Evolutionary conservation across 2,888 invertebrate species (phyloP), one percentile per base, ranked within the genome.

Genomic region (Agriopis aurantiaria): DNA sequence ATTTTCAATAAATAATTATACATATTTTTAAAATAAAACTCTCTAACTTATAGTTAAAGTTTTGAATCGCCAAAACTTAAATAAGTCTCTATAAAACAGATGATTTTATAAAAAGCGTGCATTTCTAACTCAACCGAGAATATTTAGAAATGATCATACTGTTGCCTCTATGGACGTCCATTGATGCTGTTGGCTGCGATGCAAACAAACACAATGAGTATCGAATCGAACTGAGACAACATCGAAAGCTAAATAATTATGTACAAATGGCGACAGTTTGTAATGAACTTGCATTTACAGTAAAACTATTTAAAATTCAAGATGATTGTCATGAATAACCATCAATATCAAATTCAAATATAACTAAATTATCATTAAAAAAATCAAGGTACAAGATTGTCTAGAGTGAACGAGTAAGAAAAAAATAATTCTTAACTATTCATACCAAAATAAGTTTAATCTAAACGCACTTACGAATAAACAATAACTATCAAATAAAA

Each of bases 1-100:
- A 84, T 85, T 87, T 83, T 86, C 53, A 92, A 93, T 92, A 92
- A 93, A 93, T 93, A 92, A 83, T 88, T 68, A 65, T 33, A 23
- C 17, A 23, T 66, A 64, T 45, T 61, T 68, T 81, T 84, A 84
- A 85, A 87, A 84, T 75, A 80, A 80, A 91, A 89, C 88, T 87
- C 89, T 91, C 89, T 92, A 94, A 94, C 94, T 94, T 93, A 94
- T 93, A 93, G 92, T 93, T 92, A 93, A 91, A 93, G 94, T 94
- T 94, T 94, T 94, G 93, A 89, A 89, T 88, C 76, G 87, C 87
- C 93, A 94, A 94, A 94, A 94, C 94, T 90, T 91, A 93, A 93
- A 94, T 93, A 94, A 94, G 94, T 92, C 85, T 82, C 84, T 88
- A 88, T 84, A 87, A 88, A 90, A 89, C 88, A 83, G 86, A 85